Conservation (phyloP, 30 jellyfish, hydroid and myxozoan species). For the Cassiopea andromeda region DNA sequence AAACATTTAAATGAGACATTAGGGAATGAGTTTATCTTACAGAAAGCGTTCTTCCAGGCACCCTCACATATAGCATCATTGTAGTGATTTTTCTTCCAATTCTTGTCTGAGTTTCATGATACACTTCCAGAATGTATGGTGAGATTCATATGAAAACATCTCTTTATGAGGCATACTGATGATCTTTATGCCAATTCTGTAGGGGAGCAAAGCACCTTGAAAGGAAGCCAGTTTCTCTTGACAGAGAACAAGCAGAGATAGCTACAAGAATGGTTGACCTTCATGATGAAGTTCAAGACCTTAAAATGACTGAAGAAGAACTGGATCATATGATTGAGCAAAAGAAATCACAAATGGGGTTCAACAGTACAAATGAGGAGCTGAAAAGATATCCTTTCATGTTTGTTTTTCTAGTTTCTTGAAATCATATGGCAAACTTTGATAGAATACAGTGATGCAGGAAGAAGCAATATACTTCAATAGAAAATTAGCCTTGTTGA, state of each 20-base stretch:
- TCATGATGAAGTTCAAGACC: constrained; percentile 86
- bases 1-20: too few relatives aligned
- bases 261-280: constrained; percentile 85
- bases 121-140: too few relatives aligned
- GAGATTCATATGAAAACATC: neutral
- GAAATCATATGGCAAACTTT: too few relatives aligned
- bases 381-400: constrained; percentile 75
- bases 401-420: neutral
- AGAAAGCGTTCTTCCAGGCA: too few relatives aligned
- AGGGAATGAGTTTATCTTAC: too few relatives aligned
- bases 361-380: constrained; percentile 70
- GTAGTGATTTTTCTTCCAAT: too few relatives aligned
- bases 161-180: too few relatives aligned
- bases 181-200: neutral
- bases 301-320: constrained; percentile 69
- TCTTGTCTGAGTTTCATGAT: too few relatives aligned
- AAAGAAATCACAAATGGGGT: constrained; percentile 80
- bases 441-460: too few relatives aligned
- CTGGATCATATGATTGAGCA: constrained; percentile 87
- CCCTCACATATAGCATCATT: too few relatives aligned
- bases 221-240: constrained; percentile 54
- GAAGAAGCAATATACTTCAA: too few relatives aligned
- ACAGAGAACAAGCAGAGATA: constrained; percentile 71
- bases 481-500: too few relatives aligned
- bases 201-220: constrained; percentile 97